Base-by-base conservation (phyloP, 2,888 invertebrate genomes). In the Oligia latruncula region DNA sequence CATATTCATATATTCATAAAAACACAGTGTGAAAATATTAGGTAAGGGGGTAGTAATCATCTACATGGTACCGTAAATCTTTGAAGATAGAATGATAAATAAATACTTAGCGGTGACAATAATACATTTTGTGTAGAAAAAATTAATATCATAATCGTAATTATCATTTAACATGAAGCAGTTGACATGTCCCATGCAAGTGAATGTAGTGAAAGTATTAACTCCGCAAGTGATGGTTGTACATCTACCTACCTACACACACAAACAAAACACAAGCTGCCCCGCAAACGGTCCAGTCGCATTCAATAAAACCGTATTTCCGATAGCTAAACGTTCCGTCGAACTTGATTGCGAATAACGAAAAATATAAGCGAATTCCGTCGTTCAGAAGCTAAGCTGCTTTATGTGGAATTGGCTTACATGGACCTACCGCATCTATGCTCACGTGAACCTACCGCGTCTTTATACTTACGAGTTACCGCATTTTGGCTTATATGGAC, bases 241-340 rank as follows among this genome's bases (percentile, higher is more conserved):
- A 23, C 52, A 35, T 71, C 15, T 35, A 60, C 20, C 15, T 40
- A 40, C 60, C 17, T n/a, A 17, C 15, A 40, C 20, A 71, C 60
- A 49, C 17, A 78, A 23, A 58, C 46, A 23, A 20, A 66, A 71
- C 35, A 72, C 20, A 65, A 72, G 23, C 68, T 58, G 58, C 35
- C 15, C 77, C 43, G 29, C 49, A 43, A 87, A 77, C 66, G 23
- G 75, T 81, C 65, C 46, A 74, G 70, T 77, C 52, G 13, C 75
- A 74, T 85, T 75, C 73, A 81, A 88, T 86, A 81, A 83, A 85
- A 71, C 40, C 64, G 64, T 78, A 83, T 86, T 83, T 81, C 75
- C 74, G 55, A 86, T 74, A 64, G 77, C 78, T 83, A 83, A 85
- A 74, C 77, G 71, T 78, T 82, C 62, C 72, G 13, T 40, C 40